These are phyloP conservation scores for Diuraphis noxia DNA, from an alignment of 1,140 invertebrate genomes.

Conservation along the genomic window DNA sequence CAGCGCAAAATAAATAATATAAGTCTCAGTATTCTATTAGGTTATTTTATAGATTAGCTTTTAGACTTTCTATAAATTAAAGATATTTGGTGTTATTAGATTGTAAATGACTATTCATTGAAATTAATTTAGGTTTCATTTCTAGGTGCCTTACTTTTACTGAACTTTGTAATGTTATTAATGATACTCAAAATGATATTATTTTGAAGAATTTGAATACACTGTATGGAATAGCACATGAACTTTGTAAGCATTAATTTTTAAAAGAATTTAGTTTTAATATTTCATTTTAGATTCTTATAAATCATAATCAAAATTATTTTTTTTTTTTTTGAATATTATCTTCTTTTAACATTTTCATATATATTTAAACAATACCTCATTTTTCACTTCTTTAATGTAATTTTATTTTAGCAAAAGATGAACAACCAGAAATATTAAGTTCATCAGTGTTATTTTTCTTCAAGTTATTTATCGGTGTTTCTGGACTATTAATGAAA, in stretches of 20 bases:
- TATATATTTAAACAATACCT: neutral
- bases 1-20: neutral
- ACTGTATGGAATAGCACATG: conserved; percentile 43
- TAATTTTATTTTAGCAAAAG: conserved; percentile 29
- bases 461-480: conserved; percentile 44
- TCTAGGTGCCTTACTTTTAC: conserved; percentile 6
- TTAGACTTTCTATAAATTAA: neutral
- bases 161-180: conserved; percentile 34
- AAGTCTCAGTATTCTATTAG: neutral
- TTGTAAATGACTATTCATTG: neutral
- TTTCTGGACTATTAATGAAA: conserved; percentile 46
- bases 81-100: neutral
- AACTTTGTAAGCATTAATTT: conserved; percentile 41
- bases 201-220: conserved; percentile 37
- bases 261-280: neutral
- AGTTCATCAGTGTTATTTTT: conserved; percentile 46
- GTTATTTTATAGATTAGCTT: neutral
- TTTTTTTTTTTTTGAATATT: too few relatives aligned
- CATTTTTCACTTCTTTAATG: neutral
- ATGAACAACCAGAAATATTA: conserved; percentile 49
- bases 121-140: neutral
- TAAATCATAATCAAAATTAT: too few relatives aligned
- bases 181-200: conserved; percentile 24
- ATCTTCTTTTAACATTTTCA: neutral
- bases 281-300: neutral